phyloP scores from a whole-genome alignment of 2,888 invertebrate species.

The Ormyrus thymus region DNA sequence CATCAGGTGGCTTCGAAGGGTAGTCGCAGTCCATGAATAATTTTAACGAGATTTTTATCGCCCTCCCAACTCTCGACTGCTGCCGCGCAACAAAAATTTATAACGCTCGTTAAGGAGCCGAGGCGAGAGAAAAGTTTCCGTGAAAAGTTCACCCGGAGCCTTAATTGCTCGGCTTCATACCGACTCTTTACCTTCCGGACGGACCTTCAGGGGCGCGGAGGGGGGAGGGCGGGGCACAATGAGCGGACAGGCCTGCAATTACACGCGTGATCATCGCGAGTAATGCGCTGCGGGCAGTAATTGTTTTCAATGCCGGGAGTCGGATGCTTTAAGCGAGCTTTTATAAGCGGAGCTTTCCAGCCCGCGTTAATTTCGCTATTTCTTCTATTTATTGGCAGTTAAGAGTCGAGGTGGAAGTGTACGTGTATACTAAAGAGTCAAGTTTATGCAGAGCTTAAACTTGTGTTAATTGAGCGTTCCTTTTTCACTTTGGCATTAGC shows the following conservation, averaged over 20 bases:
- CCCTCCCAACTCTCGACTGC: conserved; percentile 54
- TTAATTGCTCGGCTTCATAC: conserved; percentile 61
- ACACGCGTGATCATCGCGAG: conserved; percentile 49
- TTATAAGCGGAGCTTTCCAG: background rate
- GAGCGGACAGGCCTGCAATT: conserved; percentile 26
- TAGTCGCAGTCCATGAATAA: conserved; percentile 65
- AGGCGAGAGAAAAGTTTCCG: conserved; percentile 55
- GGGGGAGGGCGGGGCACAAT: conserved; percentile 11
- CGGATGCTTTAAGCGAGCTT: background rate
- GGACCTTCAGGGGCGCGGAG: conserved; percentile 26
- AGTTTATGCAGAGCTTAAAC: conserved; percentile 28
- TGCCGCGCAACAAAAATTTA: conserved; percentile 68
- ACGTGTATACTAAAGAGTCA: background rate
- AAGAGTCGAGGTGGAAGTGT: background rate
- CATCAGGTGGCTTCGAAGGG: conserved; percentile 23
- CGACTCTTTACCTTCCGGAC: conserved; percentile 17
- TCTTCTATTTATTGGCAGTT: conserved; percentile 41
- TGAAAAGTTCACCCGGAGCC: conserved; percentile 51
- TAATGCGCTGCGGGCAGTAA: conserved; percentile 49
- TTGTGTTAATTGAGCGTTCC: conserved; percentile 27
- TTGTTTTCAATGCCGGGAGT: conserved; percentile 54
- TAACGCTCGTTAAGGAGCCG: conserved; percentile 67
- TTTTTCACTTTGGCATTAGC: background rate
- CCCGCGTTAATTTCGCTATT: background rate
- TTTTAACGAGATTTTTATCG: conserved; percentile 71